Percentiles rank a stretch among this genome's conserved stretches.
These are phyloP conservation scores for Lasioglossum leucozonium DNA, from an alignment of 2,888 invertebrate species.

Conservation along the genomic window DNA sequence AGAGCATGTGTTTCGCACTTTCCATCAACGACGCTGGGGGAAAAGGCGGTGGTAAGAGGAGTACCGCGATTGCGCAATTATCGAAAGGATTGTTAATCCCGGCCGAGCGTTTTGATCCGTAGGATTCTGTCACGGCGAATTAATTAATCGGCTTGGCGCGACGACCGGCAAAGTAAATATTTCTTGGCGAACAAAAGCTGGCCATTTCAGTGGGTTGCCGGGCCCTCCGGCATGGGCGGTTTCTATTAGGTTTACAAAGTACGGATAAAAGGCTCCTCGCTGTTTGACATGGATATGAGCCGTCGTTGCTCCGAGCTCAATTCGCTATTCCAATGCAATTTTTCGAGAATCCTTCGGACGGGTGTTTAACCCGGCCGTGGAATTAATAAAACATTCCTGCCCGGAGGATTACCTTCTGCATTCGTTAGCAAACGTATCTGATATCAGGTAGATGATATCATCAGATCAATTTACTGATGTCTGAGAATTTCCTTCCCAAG, in stretches of 20 bases:
- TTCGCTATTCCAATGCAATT: constrained; percentile 30
- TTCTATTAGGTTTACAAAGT: constrained; percentile 54
- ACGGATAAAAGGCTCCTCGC: constrained; percentile 25
- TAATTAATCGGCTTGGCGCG: constrained; percentile 30
- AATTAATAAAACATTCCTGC: constrained; percentile 2
- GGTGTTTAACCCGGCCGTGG: background rate
- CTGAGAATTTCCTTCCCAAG: too few relatives aligned
- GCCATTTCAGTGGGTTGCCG: constrained; percentile 34
- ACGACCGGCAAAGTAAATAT: constrained; percentile 36
- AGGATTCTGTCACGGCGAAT: background rate
- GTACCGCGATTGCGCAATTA: constrained; percentile 1
- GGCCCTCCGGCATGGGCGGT: constrained; percentile 11
- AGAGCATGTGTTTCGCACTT: background rate
- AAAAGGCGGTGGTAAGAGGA: background rate
- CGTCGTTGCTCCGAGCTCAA: constrained; percentile 49
- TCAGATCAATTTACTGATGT: too few relatives aligned
- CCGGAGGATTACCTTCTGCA: background rate
- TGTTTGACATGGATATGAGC: constrained; percentile 64
- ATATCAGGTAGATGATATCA: too few relatives aligned
- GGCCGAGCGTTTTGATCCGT: background rate
- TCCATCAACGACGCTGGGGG: background rate
- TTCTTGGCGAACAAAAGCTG: constrained; percentile 5
- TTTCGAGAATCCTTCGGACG: background rate
- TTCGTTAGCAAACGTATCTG: background rate
- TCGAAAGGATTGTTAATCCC: constrained; percentile 2